Conservation (phyloP, 2,888 invertebrate species). For the Ashinkailepas kermadecensis region DNA sequence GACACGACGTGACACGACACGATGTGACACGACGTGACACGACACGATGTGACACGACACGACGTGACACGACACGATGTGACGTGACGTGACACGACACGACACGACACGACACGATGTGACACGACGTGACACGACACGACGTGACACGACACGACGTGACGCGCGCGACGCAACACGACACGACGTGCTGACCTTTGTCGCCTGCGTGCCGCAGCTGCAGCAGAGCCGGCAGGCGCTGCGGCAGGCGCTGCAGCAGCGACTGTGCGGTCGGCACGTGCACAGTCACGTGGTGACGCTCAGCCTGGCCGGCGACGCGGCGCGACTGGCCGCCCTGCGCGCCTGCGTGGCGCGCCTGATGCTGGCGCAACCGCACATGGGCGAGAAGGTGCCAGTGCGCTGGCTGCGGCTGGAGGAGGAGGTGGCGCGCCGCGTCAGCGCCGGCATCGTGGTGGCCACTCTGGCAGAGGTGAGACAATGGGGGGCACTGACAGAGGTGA, state of each 20-base stretch:
- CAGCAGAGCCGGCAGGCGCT: conserved; percentile 31
- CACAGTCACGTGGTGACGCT: conserved; percentile 49
- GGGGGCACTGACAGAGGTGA: conserved; percentile 40
- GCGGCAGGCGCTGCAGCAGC: conserved; percentile 42
- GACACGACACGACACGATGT: no score
- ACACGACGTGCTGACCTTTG: no score
- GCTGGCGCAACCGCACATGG: conserved; percentile 56
- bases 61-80: no score
- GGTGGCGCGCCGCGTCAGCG: conserved; percentile 42
- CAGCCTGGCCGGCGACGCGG: conserved; percentile 44
- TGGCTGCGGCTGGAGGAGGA: conserved; percentile 54
- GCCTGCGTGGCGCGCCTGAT: conserved; percentile 33
- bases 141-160: no score
- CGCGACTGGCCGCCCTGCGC: conserved; percentile 32
- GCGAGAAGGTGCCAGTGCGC: conserved; percentile 63
- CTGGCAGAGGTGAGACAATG: conserved; percentile 66
- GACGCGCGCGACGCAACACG: no score
- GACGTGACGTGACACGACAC: no score
- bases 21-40: no score
- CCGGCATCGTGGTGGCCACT: conserved; percentile 51
- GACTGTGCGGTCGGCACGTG: conserved; percentile 54
- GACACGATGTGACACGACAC: no score
- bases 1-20: no score
- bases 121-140: no score
- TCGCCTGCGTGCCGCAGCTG: conserved; percentile 25